These are phyloP conservation scores for Heliconius charithonia DNA, from an alignment of 2,888 invertebrate genomes.

Conservation along the genomic window DNA sequence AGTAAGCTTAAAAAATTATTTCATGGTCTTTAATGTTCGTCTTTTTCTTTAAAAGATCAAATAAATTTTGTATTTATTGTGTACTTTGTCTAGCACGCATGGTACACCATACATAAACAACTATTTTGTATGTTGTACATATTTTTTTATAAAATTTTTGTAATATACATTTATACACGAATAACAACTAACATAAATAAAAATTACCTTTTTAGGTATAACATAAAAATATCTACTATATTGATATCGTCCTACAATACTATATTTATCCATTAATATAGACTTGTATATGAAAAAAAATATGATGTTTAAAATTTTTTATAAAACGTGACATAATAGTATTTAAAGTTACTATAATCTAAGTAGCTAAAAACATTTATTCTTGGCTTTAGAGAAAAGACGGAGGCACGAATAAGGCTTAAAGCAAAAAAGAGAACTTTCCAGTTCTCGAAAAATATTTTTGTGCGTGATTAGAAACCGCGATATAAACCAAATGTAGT, in stretches of 20 bases:
- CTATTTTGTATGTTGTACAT: neutral
- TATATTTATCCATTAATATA: neutral
- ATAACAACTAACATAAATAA: constrained; percentile 5
- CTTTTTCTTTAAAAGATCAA: neutral
- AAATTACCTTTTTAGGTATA: neutral
- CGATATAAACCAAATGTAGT: neutral
- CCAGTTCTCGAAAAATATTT: neutral
- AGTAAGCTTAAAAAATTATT: too few relatives aligned
- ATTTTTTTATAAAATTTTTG: neutral
- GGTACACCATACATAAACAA: too few relatives aligned
- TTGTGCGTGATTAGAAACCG: neutral
- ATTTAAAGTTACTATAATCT: neutral
- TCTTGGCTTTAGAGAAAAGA: neutral
- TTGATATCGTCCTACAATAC: neutral
- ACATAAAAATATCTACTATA: neutral
- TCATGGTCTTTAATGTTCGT: neutral
- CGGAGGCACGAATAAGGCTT: constrained; percentile 7
- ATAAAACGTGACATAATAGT: neutral
- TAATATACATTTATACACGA: neutral
- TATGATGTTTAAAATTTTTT: neutral
- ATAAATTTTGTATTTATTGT: neutral
- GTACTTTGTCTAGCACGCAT: too few relatives aligned
- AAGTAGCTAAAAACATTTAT: neutral
- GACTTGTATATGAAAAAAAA: neutral
- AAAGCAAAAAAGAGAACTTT: constrained; percentile 7